phyloP scores from a whole-genome alignment of 2,797 vertebrate genomes.

The Sebastes trivittatus region DNA sequence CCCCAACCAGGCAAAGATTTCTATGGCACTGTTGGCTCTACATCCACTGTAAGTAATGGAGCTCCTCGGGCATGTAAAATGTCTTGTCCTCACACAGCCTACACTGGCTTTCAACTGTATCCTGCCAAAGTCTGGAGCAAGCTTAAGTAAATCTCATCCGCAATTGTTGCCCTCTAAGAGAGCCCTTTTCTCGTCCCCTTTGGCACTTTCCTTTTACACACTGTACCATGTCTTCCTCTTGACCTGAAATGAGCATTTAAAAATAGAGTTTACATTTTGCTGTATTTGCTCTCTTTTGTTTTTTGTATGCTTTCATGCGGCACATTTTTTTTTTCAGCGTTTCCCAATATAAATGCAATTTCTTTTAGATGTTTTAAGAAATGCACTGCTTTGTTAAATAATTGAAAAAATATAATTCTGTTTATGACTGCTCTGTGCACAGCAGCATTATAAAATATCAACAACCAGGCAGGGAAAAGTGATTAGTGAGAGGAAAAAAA shows the following conservation, averaged over 20 bases:
- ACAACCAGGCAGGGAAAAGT: not conserved
- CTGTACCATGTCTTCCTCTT: constrained; percentile 44
- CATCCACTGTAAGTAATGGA: constrained; percentile 48
- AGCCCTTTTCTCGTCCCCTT: constrained; percentile 50
- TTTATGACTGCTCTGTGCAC: not conserved
- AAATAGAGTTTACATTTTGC: constrained; percentile 55
- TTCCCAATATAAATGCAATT: not conserved
- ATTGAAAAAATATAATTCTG: not conserved
- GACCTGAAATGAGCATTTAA: constrained; percentile 69
- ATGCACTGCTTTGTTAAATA: not conserved
- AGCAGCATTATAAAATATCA: not conserved
- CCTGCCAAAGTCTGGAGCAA: constrained; percentile 16
- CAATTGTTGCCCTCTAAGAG: constrained; percentile 32
- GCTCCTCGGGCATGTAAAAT: constrained; percentile 50
- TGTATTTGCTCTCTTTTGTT: constrained; percentile 29
- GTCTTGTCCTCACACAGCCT: constrained; percentile 52
- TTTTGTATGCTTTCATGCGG: not conserved
- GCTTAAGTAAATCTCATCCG: constrained; percentile 42
- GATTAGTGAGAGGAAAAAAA: not conserved
- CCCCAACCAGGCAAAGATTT: constrained; percentile 16
- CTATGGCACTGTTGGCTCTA: constrained; percentile 21
- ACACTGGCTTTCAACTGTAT: constrained; percentile 40
- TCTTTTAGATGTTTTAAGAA: not conserved
- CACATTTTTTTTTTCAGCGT: not conserved
- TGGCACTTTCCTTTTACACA: constrained; percentile 52